phyloP scores from a whole-genome alignment of 1,140 invertebrate species.

The Pectinophora gossypiella region DNA sequence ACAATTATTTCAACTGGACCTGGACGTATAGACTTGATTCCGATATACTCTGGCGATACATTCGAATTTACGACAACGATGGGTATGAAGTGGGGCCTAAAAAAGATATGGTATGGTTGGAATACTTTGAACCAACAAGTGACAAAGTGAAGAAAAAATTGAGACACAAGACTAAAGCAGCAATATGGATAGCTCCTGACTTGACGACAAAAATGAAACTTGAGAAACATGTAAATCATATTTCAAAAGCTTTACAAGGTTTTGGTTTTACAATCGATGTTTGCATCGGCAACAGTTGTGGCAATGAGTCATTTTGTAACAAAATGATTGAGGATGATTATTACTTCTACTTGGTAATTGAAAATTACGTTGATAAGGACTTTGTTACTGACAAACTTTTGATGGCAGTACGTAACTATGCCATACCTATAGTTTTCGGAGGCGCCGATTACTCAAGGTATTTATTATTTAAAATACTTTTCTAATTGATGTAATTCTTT shows the following conservation, averaged over 20 bases:
- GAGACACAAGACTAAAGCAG: neutral
- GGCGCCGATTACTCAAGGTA: neutral
- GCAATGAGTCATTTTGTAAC: neutral
- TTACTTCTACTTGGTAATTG: neutral
- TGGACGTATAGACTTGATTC: neutral
- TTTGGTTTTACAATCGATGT: no score
- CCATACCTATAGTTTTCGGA: neutral
- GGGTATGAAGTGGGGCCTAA: neutral
- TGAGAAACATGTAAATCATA: no score
- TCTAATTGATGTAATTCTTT: no score
- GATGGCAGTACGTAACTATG: neutral
- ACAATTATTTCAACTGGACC: neutral
- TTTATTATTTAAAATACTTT: no score
- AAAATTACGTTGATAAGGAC: neutral
- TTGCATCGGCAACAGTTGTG: no score
- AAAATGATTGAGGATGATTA: neutral
- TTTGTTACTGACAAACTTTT: neutral
- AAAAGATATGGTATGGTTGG: neutral
- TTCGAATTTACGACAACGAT: neutral
- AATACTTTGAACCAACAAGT: neutral
- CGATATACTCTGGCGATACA: neutral
- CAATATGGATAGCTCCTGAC: no score
- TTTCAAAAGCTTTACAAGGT: no score
- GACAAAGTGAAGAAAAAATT: neutral
- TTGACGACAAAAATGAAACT: no score